Base-by-base conservation (phyloP, 1,140 invertebrate genomes). In the Drosophila asahinai region DNA sequence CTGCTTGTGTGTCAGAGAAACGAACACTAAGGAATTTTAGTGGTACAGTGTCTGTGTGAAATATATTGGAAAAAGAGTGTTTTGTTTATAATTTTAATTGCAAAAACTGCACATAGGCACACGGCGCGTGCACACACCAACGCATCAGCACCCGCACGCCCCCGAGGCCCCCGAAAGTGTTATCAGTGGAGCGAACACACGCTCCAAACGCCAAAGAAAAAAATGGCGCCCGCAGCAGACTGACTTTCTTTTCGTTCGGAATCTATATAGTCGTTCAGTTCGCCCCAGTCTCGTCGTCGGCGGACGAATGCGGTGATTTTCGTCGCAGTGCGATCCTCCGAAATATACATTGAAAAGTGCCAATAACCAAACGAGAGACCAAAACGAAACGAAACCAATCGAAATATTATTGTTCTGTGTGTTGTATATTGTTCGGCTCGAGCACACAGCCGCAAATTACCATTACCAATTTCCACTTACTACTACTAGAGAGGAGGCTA, bases 61-160 rank as follows among this genome's bases (percentile, higher is more conserved):
- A 78, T 86, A 86, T 86, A 63, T 86, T 80, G 83, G 86, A 83
- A 86, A 86, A 89, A 87, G 83, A 81, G 77, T 87, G 84, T 87
- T 87, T 87, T 87, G 84, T 87, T 87, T 87, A 87, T 87, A 89
- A 89, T 81, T 84, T 87, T 87, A 84, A 87, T 87, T 89, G 84
- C 84, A 87, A 89, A 83, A 89, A 83, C 81, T 83, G 81, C 83
- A 87, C 84, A 84, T 87, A 67, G 79, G 61, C 75, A 81, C 62
- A 86, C 52, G 77, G 61, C 83, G 83, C 63, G 83, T 86, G 71
- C 80, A 87, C 83, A 79, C 79, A 86, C 79, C 36, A 51, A 80
- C 67, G 60, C 48, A 80, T 36, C 75, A 60, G 66, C 43, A 81
- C 47, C 62, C 59, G 63, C 54, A 76, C 70, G 58, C 51, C 76